Evolutionary conservation across 2,113 vertebrate species (phyloP).

Genomic region (Ia io): DNA sequence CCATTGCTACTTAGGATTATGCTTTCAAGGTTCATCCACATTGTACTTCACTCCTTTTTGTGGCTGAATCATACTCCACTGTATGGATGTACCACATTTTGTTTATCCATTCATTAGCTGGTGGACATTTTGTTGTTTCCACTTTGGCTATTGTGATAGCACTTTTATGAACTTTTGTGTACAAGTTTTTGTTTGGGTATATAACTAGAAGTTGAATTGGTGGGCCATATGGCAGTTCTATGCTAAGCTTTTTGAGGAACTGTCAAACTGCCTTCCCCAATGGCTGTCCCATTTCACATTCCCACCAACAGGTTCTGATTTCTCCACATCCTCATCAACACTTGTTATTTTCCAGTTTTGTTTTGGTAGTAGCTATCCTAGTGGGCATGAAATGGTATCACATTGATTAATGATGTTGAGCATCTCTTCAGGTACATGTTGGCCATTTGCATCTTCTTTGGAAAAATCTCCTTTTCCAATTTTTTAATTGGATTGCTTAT

Average conservation of each 20-base stretch:
- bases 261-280: neutral
- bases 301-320: neutral
- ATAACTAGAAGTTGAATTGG: neutral
- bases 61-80: neutral
- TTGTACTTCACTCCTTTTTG: neutral
- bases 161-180: neutral
- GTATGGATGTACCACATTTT: neutral
- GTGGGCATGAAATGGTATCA: neutral
- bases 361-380: neutral
- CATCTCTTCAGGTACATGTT: neutral
- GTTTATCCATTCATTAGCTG: neutral
- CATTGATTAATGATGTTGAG: neutral
- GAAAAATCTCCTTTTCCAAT: neutral
- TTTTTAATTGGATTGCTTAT: neutral
- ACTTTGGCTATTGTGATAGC: neutral
- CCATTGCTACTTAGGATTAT: neutral
- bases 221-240: neutral
- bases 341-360: neutral
- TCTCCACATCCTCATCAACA: neutral
- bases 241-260: neutral
- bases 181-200: neutral
- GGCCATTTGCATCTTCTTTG: neutral
- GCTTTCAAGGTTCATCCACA: neutral
- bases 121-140: neutral
- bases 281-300: neutral